phyloP scores from a whole-genome alignment of 1,140 invertebrate species.

The Trinorchestia longiramus region DNA sequence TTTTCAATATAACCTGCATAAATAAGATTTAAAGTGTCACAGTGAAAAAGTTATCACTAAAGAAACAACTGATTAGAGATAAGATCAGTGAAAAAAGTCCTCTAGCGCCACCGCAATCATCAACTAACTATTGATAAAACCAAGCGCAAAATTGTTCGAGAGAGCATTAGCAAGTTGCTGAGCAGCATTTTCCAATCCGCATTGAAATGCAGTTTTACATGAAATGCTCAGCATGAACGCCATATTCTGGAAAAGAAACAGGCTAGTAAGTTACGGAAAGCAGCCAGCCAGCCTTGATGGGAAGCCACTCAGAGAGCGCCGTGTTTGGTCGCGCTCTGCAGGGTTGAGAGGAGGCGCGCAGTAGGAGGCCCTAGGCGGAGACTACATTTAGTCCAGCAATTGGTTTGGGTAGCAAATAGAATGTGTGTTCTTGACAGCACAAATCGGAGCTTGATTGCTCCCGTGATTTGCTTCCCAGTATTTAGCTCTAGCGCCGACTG shows the following conservation, averaged over 20 bases:
- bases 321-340: background rate
- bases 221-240: background rate
- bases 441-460: slow-evolving; percentile 52
- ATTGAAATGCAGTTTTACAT: too few relatives aligned
- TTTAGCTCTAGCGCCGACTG: slow-evolving; percentile 7
- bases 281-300: background rate
- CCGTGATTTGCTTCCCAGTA: slow-evolving; percentile 32
- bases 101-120: too few relatives aligned
- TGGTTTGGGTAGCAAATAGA: slow-evolving; percentile 55
- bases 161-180: too few relatives aligned
- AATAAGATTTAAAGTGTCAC: too few relatives aligned
- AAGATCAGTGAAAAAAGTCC: too few relatives aligned
- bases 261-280: background rate
- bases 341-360: background rate
- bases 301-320: background rate
- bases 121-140: too few relatives aligned
- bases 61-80: too few relatives aligned
- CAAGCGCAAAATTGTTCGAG: too few relatives aligned
- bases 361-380: background rate
- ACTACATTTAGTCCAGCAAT: slow-evolving; percentile 48
- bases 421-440: slow-evolving; percentile 55
- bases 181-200: too few relatives aligned
- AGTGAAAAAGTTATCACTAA: too few relatives aligned
- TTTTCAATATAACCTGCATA: too few relatives aligned
- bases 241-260: background rate